A percentile compares a stretch with the other conserved stretches of the same genome.
Conservation (phyloP, 2,888 invertebrate species). For the Chesias legatella region DNA sequence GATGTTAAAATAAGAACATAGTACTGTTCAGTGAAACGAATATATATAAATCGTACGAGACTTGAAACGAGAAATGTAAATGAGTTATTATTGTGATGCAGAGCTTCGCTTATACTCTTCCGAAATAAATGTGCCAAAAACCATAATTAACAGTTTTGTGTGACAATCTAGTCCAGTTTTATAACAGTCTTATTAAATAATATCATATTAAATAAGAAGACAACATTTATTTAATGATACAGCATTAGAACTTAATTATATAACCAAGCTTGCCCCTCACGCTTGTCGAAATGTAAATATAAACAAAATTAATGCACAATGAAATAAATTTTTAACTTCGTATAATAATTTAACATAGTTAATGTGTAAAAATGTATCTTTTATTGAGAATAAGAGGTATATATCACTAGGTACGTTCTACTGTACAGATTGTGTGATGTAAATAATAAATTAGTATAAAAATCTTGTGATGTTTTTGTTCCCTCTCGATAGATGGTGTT, state of each 20-base stretch:
- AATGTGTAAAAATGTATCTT: constrained; percentile 67
- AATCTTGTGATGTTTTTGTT: constrained; percentile 34
- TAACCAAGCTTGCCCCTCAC: constrained; percentile 71
- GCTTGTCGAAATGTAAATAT: constrained; percentile 72
- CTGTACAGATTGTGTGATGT: constrained; percentile 72
- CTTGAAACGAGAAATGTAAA: too few species aligned
- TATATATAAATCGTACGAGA: too few species aligned
- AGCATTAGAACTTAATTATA: constrained; percentile 18
- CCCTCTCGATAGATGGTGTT: constrained; percentile 1
- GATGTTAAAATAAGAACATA: too few species aligned
- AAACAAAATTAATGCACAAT: constrained; percentile 60
- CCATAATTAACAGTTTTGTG: constrained; percentile 23
- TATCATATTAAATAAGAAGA: constrained; percentile 32
- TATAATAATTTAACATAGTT: constrained; percentile 52
- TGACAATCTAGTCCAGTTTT: constrained; percentile 24
- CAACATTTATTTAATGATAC: constrained; percentile 22
- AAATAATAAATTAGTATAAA: constrained; percentile 75
- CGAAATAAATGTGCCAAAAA: constrained; percentile 58
- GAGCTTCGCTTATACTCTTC: constrained; percentile 47
- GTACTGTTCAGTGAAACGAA: too few species aligned
- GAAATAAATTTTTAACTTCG: constrained; percentile 50
- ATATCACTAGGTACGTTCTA: constrained; percentile 55
- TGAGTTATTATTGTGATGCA: constrained; percentile 37
- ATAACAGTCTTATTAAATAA: constrained; percentile 29
- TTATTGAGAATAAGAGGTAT: constrained; percentile 69